Evolutionary conservation across 2,888 invertebrate species (phyloP).

Genomic region (Meliscaeva auricollis): DNA sequence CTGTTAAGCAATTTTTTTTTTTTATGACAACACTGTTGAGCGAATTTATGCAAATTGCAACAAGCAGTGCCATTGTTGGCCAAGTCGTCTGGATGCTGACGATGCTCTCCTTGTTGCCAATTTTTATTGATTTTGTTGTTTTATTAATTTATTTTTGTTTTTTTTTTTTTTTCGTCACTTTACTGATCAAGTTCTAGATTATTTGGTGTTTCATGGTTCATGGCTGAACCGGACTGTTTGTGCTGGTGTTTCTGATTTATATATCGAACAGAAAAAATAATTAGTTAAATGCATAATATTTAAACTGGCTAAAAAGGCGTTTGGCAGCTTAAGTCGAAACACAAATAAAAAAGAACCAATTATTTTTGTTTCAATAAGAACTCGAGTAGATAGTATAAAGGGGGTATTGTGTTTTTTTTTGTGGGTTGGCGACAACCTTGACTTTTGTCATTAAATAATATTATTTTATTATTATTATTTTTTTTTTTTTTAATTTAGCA

Average conservation of each 20-base stretch:
- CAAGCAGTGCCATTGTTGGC: constrained; percentile 26
- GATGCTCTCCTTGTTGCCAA: constrained; percentile 40
- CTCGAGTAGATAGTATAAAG: not conserved
- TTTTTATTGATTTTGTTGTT: constrained; percentile 49
- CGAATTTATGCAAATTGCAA: constrained; percentile 74
- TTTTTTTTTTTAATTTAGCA: not conserved
- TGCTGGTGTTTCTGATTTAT: constrained; percentile 18
- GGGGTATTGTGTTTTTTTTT: not conserved
- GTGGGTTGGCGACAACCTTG: constrained; percentile 46
- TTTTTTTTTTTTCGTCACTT: not conserved
- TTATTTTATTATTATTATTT: not conserved
- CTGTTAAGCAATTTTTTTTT: constrained; percentile 48
- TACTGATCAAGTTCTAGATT: constrained; percentile 69
- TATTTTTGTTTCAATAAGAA: constrained; percentile 36
- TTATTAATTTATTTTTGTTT: too few species aligned
- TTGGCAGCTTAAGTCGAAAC: constrained; percentile 30
- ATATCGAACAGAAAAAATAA: not conserved
- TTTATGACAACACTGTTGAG: constrained; percentile 63
- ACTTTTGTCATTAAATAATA: constrained; percentile 58
- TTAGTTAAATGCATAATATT: constrained; percentile 25
- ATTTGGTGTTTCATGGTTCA: constrained; percentile 44
- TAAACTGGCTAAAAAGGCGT: constrained; percentile 46
- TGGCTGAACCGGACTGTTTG: constrained; percentile 23
- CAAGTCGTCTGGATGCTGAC: constrained; percentile 35
- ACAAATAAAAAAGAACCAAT: constrained; percentile 29